Evolutionary conservation across 2,113 vertebrate species (phyloP).

Genomic region (Lipophrys pholis): DNA sequence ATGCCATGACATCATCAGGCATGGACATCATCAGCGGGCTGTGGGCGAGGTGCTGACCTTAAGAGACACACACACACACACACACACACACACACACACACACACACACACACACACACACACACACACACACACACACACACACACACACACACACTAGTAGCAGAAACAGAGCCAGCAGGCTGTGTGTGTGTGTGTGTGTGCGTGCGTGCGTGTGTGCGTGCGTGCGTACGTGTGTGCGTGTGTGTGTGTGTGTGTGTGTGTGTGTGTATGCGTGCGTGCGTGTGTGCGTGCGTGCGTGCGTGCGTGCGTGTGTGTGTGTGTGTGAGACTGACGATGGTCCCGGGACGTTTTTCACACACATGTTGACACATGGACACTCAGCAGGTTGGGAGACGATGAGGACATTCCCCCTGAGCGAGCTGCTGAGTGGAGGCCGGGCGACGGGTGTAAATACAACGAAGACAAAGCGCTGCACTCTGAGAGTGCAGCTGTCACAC

Average conservation of each 20-base stretch:
- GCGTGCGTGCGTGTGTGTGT: conserved; percentile 49
- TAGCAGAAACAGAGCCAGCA: too few relatives aligned
- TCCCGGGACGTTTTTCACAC: conserved; percentile 61
- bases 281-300: too few relatives aligned
- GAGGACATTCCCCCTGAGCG: conserved; percentile 68
- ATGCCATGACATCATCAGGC: conserved; percentile 81
- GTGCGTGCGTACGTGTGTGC: too few relatives aligned
- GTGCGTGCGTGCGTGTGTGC: too few relatives aligned
- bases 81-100: conserved; percentile 9
- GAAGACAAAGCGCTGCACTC: conserved; percentile 30
- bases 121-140: conserved; percentile 1
- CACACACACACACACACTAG: conserved; percentile 23
- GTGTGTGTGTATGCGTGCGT: conserved; percentile 13
- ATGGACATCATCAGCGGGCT: conserved; percentile 68
- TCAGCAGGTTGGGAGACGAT: conserved; percentile 59
- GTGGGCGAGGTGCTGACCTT: conserved; percentile 67
- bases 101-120: conserved; percentile 16
- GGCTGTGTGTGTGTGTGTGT: too few relatives aligned
- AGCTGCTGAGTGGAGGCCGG: conserved; percentile 54
- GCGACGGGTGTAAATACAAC: conserved; percentile 52
- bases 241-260: too few relatives aligned
- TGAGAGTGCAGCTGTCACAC: conserved; percentile 51
- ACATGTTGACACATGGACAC: conserved; percentile 60
- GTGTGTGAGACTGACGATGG: conserved; percentile 73
- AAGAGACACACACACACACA: conserved; percentile 28